Evolutionary conservation across 1,140 invertebrate species (phyloP).

Genomic region (Nasonia vitripennis): DNA sequence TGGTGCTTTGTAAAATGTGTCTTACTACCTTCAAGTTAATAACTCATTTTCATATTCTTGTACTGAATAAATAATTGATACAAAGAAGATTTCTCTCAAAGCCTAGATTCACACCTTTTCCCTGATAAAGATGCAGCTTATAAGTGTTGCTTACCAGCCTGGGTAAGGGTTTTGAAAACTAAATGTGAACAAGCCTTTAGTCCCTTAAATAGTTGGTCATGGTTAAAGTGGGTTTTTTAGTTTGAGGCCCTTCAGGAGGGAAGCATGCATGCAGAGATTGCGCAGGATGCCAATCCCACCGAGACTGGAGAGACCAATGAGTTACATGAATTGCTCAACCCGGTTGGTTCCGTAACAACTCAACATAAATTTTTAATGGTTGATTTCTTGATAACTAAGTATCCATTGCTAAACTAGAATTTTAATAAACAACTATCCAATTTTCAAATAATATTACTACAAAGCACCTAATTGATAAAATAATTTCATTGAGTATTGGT

Average conservation of each 20-base stretch:
- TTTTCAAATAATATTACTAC: constrained; percentile 14
- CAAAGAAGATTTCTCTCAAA: neutral
- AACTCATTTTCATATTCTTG: neutral
- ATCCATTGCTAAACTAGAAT: constrained; percentile 32
- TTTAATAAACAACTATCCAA: neutral
- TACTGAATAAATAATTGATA: neutral
- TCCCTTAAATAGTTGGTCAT: neutral
- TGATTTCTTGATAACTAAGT: constrained; percentile 35
- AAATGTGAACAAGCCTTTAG: neutral
- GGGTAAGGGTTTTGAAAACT: constrained; percentile 4
- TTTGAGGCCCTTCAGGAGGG: constrained; percentile 72
- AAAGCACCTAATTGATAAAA: constrained; percentile 32
- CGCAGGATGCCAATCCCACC: constrained; percentile 65
- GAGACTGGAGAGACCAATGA: constrained; percentile 70
- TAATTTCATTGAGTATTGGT: neutral
- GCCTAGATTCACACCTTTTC: neutral
- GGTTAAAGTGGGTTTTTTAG: constrained; percentile 70
- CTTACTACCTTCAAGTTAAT: neutral
- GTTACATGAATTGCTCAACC: constrained; percentile 70
- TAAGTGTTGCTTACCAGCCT: constrained; percentile 7
- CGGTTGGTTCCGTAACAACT: constrained; percentile 70
- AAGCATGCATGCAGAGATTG: constrained; percentile 71
- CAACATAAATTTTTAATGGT: constrained; percentile 51
- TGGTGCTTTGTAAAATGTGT: constrained; percentile 46
- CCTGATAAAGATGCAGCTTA: constrained; percentile 8